Base-by-base conservation (phyloP, 2,797 vertebrate genomes). In the Enteromius unitaeniatus region DNA sequence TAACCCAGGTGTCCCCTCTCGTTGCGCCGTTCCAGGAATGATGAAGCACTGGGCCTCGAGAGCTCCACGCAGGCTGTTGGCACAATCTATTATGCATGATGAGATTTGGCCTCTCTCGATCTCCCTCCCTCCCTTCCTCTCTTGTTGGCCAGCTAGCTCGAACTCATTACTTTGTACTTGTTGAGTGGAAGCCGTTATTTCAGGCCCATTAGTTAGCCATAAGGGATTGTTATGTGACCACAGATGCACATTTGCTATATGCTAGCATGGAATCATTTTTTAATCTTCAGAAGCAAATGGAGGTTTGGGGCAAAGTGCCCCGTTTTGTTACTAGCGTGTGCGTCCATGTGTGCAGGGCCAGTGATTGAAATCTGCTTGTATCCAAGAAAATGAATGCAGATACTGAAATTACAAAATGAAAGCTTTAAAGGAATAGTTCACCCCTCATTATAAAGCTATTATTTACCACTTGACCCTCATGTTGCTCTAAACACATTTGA, bases 91-190 rank as follows among this genome's bases (percentile, higher is more conserved):
- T 82, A 78, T 78, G 84, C 84, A 85, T 85, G 79, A 82, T 58
- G 68, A 86, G 58, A 67, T 81, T 76, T 83, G 81, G 81, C 81
- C 81, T 68, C 81, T 83, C 81, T 69, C 64, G 73, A 83, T 58
- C 62, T 31, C 79, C 34, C 79, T 81, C 58, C 55, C 78, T 78
- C 19, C 65, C 76, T 79, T 69, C 65, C 64, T 75, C 42, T 84
- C 78, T 34, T 80, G 85, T 81, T 84, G 81, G 84, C 87, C 45
- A 70, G 81, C 62, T 84, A 34, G 62, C 86, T 80, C 58, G 65
- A 84, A 84, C 84, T 85, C 86, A 87, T 87, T 88, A 88, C 83
- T 82, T 86, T 86, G 58, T 68, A 84, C 79, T 87, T 86, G 86
- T 86, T 87, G 86, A 84, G 79, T 72, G 86, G 49, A 68, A 72